Percentiles rank a stretch among this genome's conserved stretches.
Conservation (phyloP, 2,888 invertebrate genomes). For the Machimus rusticus region DNA sequence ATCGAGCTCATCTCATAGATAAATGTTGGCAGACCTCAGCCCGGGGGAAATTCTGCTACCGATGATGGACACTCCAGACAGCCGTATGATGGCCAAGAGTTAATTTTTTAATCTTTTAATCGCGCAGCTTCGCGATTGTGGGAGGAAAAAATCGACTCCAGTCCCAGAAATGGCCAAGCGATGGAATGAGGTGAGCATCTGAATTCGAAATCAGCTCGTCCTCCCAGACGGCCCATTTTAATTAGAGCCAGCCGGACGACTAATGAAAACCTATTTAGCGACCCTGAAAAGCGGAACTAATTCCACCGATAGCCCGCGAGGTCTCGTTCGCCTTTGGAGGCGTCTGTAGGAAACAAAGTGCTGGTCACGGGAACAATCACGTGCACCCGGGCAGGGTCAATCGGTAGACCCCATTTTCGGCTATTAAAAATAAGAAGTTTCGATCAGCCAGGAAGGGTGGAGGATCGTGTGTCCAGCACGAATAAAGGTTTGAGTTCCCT, state of each 20-base stretch:
- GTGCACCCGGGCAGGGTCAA: background rate
- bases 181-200: constrained; percentile 12
- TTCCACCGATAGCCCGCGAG: background rate
- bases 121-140: background rate
- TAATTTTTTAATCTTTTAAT: constrained; percentile 34
- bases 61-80: constrained; percentile 5
- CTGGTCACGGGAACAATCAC: constrained; percentile 22
- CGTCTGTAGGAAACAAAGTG: background rate
- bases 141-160: background rate
- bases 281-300: constrained; percentile 38
- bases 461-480: background rate
- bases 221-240: constrained; percentile 23
- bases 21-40: background rate
- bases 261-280: constrained; percentile 32
- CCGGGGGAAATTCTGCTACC: background rate
- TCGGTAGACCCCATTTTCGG: background rate
- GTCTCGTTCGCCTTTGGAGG: background rate
- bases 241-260: constrained; percentile 13
- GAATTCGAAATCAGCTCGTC: background rate
- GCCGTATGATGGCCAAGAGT: constrained; percentile 5
- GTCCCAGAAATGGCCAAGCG: background rate
- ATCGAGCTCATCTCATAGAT: background rate
- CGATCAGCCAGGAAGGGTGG: background rate
- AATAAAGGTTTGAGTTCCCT: background rate
- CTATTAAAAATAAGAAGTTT: background rate